Conservation (phyloP, 2,888 invertebrate species). For the Drosophila birchii region DNA sequence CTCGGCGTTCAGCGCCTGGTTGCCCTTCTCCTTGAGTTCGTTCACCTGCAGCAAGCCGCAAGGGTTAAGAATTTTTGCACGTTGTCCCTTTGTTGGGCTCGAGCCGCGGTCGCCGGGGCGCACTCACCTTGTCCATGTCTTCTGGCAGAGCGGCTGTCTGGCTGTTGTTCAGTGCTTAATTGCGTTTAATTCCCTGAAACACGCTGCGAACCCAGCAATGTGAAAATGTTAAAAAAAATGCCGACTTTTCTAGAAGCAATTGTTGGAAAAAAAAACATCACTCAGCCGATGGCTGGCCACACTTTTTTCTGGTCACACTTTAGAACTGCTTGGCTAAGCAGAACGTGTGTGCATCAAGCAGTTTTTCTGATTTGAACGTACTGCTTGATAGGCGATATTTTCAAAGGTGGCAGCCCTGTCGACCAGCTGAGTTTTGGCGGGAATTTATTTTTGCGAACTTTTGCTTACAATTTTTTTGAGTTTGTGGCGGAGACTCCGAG, state of each 20-base stretch:
- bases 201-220: slow-evolving; percentile 28
- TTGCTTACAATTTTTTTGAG: slow-evolving; percentile 18
- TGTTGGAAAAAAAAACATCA: slow-evolving; percentile 3
- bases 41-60: slow-evolving; percentile 87
- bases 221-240: slow-evolving; percentile 65
- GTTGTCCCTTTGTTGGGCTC: not conserved
- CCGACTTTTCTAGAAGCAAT: slow-evolving; percentile 73
- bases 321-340: too few relatives aligned
- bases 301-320: too few relatives aligned
- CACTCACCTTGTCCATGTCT: slow-evolving; percentile 68
- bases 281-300: too few relatives aligned
- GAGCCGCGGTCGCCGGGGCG: not conserved
- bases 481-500: not conserved
- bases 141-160: slow-evolving; percentile 11
- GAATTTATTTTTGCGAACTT: slow-evolving; percentile 10
- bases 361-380: too few relatives aligned
- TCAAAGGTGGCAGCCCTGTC: not conserved
- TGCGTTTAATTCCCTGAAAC: slow-evolving; percentile 9
- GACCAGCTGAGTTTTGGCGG: slow-evolving; percentile 36
- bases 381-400: too few relatives aligned
- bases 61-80: slow-evolving; percentile 14
- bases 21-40: slow-evolving; percentile 94
- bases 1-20: slow-evolving; percentile 91
- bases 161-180: not conserved
- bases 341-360: too few relatives aligned